Conservation (phyloP, 2,797 vertebrate species). For the Molossus alvarezi region DNA sequence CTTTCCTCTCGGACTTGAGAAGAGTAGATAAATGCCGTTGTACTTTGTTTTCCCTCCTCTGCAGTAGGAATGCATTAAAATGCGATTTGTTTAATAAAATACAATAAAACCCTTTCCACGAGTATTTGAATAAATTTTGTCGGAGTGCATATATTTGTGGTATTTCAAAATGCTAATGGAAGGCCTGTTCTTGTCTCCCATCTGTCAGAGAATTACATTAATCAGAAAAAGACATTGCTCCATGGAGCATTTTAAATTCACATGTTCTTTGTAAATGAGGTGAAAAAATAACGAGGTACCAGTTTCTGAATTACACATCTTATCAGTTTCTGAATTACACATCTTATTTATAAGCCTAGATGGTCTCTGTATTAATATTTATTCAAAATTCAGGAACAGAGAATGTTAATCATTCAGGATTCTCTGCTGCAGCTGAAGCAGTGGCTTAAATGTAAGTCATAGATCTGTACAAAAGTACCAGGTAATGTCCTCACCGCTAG, state of each 20-base stretch:
- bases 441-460: not conserved
- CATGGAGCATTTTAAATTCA: not conserved
- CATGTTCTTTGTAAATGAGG: not conserved
- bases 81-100: not conserved
- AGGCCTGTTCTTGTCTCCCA: not conserved
- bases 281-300: not conserved
- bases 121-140: slow-evolving; percentile 13
- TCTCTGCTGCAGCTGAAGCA: not conserved
- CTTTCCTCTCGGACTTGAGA: not conserved
- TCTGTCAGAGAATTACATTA: slow-evolving; percentile 25
- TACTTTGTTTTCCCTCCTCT: not conserved
- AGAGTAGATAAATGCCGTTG: not conserved
- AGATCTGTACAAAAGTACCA: not conserved
- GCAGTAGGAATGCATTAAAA: not conserved
- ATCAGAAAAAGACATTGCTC: not conserved
- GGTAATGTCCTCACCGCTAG: not conserved
- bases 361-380: not conserved
- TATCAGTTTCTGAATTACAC: not conserved
- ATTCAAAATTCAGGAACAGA: not conserved
- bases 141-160: not conserved
- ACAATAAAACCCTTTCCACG: not conserved
- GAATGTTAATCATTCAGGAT: not conserved
- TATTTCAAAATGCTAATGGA: slow-evolving; percentile 55
- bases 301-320: not conserved
- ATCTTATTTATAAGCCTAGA: not conserved